Base-by-base conservation (phyloP, 1,140 invertebrate genomes). In the Physella acuta region DNA sequence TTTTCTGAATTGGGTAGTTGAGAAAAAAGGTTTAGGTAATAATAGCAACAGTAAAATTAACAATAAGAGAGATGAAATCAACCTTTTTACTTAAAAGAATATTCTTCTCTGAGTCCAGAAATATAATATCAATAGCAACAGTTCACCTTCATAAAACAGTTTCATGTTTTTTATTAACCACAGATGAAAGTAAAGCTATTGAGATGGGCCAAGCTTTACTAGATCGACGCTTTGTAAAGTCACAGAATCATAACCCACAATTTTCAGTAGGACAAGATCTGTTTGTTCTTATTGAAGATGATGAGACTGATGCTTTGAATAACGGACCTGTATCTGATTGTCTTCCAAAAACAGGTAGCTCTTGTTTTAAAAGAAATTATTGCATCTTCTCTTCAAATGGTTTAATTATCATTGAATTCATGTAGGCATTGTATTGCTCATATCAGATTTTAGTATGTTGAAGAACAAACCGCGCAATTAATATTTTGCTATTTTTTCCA, bases 151-250 rank as follows among this genome's bases (percentile, higher is more conserved):
- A n/a, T n/a, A n/a, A n/a, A n/a, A n/a, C n/a, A n/a, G n/a, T n/a
- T n/a, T n/a, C n/a, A n/a, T 31, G 2, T 58, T 51, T n/a, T 70
- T 39, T 70, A 34, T 44, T 80, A n/a, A 49, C 26, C 73, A 31
- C 68, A 84, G 83, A 79, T 20, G 60, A 79, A 30, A 68, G 73
- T 37, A 65, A 75, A 52, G 85, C 84, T 14, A 53, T 84, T 28
- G 78, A 82, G 60, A 78, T 82, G 74, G 84, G 85, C 16, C 84
- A 85, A 68, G 74, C 75, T 33, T 67, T 86, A 44, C 79, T 86
- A 56, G 81, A 83, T 59, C 68, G 75, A n/a, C 79, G 83, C 69
- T 83, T 85, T 75, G 79, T 79, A 24, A 76, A 81, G 59, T 70
- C 81, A 56, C 71, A 80, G 16, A 77, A 80, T 62, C 66, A 73